These are phyloP conservation scores for Calcarius lapponicus DNA, from an alignment of 2,797 vertebrate species.

Conservation along the genomic window DNA sequence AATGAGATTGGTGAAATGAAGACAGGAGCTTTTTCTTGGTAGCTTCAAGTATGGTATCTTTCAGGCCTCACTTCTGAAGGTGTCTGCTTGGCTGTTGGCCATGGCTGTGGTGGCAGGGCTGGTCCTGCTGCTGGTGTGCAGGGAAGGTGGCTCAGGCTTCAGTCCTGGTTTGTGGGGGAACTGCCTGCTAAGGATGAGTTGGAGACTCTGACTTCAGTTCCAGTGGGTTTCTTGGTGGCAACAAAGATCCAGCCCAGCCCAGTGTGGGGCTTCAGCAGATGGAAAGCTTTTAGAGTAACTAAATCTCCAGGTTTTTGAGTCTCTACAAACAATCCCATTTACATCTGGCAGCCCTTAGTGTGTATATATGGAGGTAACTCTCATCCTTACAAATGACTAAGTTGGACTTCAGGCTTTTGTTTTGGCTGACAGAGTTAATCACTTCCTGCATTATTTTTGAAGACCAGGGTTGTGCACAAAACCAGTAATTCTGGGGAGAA, in stretches of 20 bases:
- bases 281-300: background rate
- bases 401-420: conserved; percentile 46
- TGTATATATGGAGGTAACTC: background rate
- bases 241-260: background rate
- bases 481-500: background rate
- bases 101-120: background rate
- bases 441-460: background rate
- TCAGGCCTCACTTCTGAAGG: background rate
- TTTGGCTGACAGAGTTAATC: conserved; percentile 46
- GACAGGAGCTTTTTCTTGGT: background rate
- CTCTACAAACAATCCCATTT: conserved; percentile 24
- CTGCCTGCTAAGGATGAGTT: background rate
- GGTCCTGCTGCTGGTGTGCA: background rate
- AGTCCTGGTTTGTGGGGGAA: background rate
- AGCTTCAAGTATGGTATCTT: background rate
- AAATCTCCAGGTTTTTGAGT: background rate
- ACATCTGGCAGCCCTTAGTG: background rate
- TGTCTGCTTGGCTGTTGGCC: background rate
- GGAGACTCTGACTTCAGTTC: background rate
- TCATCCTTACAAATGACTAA: conserved; percentile 37
- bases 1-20: background rate
- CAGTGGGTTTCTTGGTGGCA: background rate
- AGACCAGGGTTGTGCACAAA: background rate
- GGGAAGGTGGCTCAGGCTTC: background rate
- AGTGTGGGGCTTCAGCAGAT: background rate